These are phyloP conservation scores for Neoarius graeffei DNA, from an alignment of 2,113 vertebrate genomes.

Conservation along the genomic window DNA sequence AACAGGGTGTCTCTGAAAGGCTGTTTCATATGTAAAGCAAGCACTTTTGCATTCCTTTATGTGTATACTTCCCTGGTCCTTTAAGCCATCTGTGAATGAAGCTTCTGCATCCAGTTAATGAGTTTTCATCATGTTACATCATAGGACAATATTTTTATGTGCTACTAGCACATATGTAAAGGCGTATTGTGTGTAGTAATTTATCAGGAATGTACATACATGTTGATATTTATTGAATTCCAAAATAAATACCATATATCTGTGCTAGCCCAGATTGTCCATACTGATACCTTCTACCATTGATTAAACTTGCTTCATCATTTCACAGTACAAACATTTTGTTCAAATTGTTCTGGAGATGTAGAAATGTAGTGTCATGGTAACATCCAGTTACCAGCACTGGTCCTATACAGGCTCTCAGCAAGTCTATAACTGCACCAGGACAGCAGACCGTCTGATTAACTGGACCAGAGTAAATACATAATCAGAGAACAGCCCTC, in stretches of 20 bases:
- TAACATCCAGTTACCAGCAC: background rate
- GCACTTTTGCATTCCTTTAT: background rate
- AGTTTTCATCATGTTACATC: background rate
- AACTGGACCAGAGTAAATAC: too few species aligned
- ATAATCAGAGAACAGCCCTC: too few species aligned
- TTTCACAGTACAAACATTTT: background rate
- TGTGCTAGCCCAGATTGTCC: background rate
- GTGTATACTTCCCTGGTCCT: background rate
- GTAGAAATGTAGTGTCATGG: background rate
- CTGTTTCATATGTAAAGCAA: background rate
- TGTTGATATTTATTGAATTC: background rate
- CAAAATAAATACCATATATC: background rate
- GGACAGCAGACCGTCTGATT: too few species aligned
- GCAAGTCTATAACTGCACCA: background rate
- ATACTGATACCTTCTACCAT: conserved; percentile 4
- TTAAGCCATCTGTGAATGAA: background rate
- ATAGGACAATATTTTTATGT: background rate
- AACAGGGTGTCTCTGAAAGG: background rate
- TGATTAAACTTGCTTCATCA: background rate
- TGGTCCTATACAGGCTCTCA: background rate
- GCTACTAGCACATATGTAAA: background rate
- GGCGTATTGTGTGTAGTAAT: background rate
- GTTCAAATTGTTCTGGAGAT: background rate
- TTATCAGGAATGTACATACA: background rate
- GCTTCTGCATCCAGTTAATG: background rate